phyloP scores from a whole-genome alignment of 2,888 invertebrate genomes.

The Athalia cordata region DNA sequence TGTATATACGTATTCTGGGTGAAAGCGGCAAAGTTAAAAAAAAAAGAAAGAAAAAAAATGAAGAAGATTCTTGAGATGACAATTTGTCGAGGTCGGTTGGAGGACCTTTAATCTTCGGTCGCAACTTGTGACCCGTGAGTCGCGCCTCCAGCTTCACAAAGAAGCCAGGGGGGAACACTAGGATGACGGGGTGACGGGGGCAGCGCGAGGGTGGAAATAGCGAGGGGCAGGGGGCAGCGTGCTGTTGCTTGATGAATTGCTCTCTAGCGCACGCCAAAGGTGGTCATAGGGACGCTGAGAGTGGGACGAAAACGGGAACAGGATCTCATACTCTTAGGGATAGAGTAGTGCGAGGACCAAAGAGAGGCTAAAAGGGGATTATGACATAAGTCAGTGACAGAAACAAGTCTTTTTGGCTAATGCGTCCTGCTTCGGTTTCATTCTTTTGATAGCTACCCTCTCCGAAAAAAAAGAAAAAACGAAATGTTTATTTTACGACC shows the following conservation, averaged over 20 bases:
- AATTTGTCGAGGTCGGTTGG: conserved; percentile 41
- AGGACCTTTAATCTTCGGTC: conserved; percentile 45
- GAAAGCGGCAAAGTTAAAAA: conserved; percentile 18
- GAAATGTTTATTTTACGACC: conserved; percentile 43
- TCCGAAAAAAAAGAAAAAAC: conserved; percentile 1
- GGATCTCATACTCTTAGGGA: conserved; percentile 35
- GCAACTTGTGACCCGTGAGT: conserved; percentile 25
- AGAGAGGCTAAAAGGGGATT: conserved; percentile 51
- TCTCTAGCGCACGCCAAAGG: conserved; percentile 46
- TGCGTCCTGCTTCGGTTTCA: conserved; percentile 33
- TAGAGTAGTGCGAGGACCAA: conserved; percentile 25
- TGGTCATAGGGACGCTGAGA: conserved; percentile 38
- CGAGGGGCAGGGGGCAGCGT: conserved; percentile 31
- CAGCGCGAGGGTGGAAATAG: not conserved
- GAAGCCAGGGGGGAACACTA: conserved; percentile 2
- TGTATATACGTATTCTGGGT: not conserved
- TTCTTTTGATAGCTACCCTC: conserved; percentile 33
- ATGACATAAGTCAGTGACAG: conserved; percentile 48
- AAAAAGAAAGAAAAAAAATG: conserved; percentile 41
- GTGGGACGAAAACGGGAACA: conserved; percentile 31
- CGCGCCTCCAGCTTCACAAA: conserved; percentile 17
- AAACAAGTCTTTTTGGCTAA: conserved; percentile 44
- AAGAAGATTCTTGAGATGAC: conserved; percentile 8
- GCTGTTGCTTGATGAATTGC: conserved; percentile 47
- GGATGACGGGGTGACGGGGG: not conserved